Evolutionary conservation across 1,140 invertebrate species (phyloP), one percentile per base, ranked within the genome.

Genomic region (Diachasmimorpha longicaudata): DNA sequence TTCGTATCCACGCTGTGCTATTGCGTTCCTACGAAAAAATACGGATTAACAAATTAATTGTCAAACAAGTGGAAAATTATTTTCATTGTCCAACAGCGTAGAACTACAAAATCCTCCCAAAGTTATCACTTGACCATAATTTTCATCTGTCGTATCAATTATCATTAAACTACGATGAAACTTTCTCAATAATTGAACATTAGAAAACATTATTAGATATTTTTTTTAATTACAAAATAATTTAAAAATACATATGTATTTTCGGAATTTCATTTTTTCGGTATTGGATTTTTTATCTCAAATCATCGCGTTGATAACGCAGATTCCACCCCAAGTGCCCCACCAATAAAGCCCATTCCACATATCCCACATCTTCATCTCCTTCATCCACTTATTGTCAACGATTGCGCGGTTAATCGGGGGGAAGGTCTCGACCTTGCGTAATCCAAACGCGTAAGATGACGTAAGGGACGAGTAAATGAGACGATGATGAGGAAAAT

Each of bases 401-500:
- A 70, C 48, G 67, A 77, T 74, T 77, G 52, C 46, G 48, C 42
- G 75, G 39, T 72, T 72, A 67, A 72, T 37, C 44, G 66, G 19
- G 70, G 66, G 69, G 52, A 75, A 78, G 77, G 73, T 75, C 77
- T 63, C 72, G 73, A 75, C 73, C 77, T 78, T 78, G 77, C 73
- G 70, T 78, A 78, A 78, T 58, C 44, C 69, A 75, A 77, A 52
- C 52, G 55, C 70, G 36, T 75, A 42, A 63, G 52, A 75, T 78
- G 77, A 78, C 73, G 77, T 75, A 75, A 78, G 69, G 73, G 73
- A 69, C 72, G 46, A 37, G 23, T 19, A 74, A 78, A 75, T 48
- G 73, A 69, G 37, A 75, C 58, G 76, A 74, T 70, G 39, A 76
- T 72, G 71, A 58, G 52, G 55, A 71, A 75, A 72, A 78, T 75